Percentiles rank a stretch among this genome's conserved stretches.
These are phyloP conservation scores for Fopius arisanus DNA, from an alignment of 1,140 invertebrate species.

Conservation along the genomic window DNA sequence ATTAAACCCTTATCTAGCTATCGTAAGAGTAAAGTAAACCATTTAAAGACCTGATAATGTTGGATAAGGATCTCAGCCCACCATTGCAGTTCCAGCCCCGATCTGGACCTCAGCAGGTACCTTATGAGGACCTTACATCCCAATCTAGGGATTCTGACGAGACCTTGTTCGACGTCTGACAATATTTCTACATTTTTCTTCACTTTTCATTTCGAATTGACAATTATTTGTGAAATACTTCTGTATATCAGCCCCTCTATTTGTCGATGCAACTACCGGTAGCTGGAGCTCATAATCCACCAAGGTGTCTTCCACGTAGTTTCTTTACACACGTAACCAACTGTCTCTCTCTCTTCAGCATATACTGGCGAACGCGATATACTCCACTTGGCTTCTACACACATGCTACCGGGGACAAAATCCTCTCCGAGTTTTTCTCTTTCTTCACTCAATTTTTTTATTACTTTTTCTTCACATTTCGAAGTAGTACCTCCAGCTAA, in stretches of 20 bases:
- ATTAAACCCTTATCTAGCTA: no score
- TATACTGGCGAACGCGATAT: conserved; percentile 10
- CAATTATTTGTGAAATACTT: conserved; percentile 45
- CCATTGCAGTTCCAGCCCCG: no score
- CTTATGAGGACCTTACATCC: no score
- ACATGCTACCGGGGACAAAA: conserved; percentile 4
- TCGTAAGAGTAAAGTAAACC: no score
- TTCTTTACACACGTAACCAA: conserved; percentile 5
- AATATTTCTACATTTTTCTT: no score
- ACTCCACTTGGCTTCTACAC: conserved; percentile 8
- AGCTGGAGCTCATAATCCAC: conserved; percentile 48
- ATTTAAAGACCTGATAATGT: no score
- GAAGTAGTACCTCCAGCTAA: conserved; percentile 45
- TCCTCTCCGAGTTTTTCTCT: not conserved
- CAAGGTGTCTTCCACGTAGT: conserved; percentile 55
- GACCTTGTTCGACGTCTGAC: no score
- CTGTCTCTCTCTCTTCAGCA: not conserved
- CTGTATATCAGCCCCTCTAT: conserved; percentile 42
- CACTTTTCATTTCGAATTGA: no score
- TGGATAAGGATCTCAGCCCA: no score
- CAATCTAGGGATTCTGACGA: no score
- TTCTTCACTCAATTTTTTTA: not conserved
- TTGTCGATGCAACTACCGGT: conserved; percentile 55
- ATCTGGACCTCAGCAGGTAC: no score
- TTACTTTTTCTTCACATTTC: conserved; percentile 5